Evolutionary conservation across 2,797 vertebrate species (phyloP), one percentile per base, ranked within the genome.

Genomic region (Dendrocincla fuliginosa): DNA sequence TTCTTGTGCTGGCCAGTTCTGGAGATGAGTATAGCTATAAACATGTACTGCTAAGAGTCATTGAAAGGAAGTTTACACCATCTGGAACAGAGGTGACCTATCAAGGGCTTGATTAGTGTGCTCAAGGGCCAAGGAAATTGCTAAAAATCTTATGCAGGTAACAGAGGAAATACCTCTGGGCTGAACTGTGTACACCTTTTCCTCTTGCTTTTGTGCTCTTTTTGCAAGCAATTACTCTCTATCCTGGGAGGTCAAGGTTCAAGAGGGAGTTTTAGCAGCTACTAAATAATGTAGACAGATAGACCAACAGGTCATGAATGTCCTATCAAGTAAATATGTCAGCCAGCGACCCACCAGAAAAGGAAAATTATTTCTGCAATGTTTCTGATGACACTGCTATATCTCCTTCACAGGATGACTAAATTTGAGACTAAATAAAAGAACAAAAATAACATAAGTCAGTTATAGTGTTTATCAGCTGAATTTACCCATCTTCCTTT

Each of bases 271-370:
- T 89, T 67, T 68, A 79, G 64, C 37, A 71, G 64, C 60, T 90
- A 44, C 14, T 23, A 69, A 60, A 46, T 64, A 68, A 87, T 6
- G 25, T 42, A 37, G 64, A 60, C 33, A 71, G 14, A 10, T 12
- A 85, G 49, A 78, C n/a, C 39, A 73, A 52, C 17, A 61, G 37
- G 39, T 78, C 68, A 57, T 57, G 41, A 49, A 86, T 13, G 25
- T 79, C 65, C 35, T 79, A 28, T 55, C 33, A 87, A 91, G n/a
- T 77, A 89, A 77, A 11, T 64, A 79, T 22, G 60, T 65, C 80
- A 95, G 87, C 67, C 85, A 96, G 88, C 33, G 82, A 89, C 59
- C 52, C 86, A 94, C n/a, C n/a, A 71, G 74, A 82, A 81, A 79
- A 89, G 28, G 44, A 77, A 63, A 49, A 53, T 52, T 35, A 56